These are phyloP conservation scores for Myiothlypis chrysogaster DNA, from an alignment of 2,797 vertebrate genomes.

Conservation along the genomic window DNA sequence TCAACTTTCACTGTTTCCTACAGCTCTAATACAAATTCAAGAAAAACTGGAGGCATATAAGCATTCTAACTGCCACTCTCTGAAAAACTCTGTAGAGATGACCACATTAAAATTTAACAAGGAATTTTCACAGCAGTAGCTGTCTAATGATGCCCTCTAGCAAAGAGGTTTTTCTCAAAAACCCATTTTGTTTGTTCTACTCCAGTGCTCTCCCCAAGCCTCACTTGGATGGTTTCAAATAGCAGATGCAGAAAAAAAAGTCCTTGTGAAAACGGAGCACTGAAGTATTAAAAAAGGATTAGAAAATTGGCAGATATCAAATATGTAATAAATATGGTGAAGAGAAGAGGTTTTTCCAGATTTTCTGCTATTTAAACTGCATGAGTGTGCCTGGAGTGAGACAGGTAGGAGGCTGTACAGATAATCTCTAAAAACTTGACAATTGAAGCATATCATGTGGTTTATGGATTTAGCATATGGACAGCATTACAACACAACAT, in stretches of 20 bases:
- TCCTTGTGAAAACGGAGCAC: background rate
- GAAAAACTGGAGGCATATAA: background rate
- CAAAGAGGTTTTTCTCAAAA: constrained; percentile 48
- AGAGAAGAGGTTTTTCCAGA: background rate
- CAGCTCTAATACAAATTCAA: background rate
- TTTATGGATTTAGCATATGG: background rate
- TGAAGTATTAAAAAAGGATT: constrained; percentile 40
- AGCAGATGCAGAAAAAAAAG: background rate
- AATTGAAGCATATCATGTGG: background rate
- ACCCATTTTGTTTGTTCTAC: constrained; percentile 45
- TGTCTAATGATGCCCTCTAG: constrained; percentile 45
- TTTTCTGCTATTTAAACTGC: background rate
- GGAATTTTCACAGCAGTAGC: constrained; percentile 21
- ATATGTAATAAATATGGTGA: background rate
- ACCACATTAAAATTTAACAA: constrained; percentile 39
- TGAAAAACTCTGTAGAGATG: background rate
- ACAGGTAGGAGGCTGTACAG: background rate
- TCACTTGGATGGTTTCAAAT: constrained; percentile 23
- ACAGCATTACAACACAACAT: background rate
- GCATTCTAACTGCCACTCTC: background rate
- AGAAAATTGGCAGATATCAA: background rate
- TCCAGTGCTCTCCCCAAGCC: background rate
- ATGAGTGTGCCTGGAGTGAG: background rate
- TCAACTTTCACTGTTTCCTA: background rate
- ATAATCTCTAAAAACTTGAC: background rate